A percentile compares a stretch with the other conserved stretches of the same genome.
Conservation (phyloP, 1,140 invertebrate species). For the Drosophila parvula region DNA sequence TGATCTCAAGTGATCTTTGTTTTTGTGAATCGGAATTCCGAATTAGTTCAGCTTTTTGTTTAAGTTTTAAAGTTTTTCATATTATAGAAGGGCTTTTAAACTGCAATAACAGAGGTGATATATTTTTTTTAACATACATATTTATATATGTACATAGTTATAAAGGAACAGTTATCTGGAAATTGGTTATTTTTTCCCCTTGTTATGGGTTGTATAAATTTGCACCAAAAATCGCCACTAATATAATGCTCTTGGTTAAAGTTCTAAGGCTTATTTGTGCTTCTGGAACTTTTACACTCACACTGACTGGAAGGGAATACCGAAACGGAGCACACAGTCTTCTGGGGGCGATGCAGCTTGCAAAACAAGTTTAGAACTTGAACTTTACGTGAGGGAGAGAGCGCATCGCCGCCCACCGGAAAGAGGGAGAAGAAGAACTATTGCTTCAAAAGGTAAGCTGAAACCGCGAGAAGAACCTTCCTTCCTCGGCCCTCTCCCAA, state of each 20-base stretch:
- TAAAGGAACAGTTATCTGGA: too few relatives aligned
- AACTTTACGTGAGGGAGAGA: slow-evolving; percentile 59
- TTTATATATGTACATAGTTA: too few relatives aligned
- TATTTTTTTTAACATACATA: too few relatives aligned
- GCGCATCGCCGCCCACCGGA: neutral
- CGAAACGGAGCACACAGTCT: slow-evolving; percentile 8
- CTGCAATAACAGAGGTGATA: too few relatives aligned
- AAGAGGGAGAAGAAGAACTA: slow-evolving; percentile 7
- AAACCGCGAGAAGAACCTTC: slow-evolving; percentile 38
- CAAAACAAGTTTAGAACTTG: slow-evolving; percentile 73
- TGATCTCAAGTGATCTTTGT: slow-evolving; percentile 2
- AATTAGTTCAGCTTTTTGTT: neutral
- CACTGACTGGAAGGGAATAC: neutral
- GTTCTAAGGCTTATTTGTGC: slow-evolving; percentile 39
- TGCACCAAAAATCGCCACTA: neutral
- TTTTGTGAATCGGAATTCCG: neutral
- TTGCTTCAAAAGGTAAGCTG: slow-evolving; percentile 1
- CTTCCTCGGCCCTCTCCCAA: slow-evolving; percentile 4
- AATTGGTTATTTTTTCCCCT: too few relatives aligned
- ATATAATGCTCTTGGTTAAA: slow-evolving; percentile 43
- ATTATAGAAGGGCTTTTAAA: neutral
- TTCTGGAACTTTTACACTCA: slow-evolving; percentile 58
- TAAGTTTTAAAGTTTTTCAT: neutral
- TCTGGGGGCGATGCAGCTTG: slow-evolving; percentile 54
- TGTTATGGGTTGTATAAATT: neutral